These are phyloP conservation scores for Bos indicus DNA, from an alignment of 2,113 vertebrate species.

Conservation along the genomic window DNA sequence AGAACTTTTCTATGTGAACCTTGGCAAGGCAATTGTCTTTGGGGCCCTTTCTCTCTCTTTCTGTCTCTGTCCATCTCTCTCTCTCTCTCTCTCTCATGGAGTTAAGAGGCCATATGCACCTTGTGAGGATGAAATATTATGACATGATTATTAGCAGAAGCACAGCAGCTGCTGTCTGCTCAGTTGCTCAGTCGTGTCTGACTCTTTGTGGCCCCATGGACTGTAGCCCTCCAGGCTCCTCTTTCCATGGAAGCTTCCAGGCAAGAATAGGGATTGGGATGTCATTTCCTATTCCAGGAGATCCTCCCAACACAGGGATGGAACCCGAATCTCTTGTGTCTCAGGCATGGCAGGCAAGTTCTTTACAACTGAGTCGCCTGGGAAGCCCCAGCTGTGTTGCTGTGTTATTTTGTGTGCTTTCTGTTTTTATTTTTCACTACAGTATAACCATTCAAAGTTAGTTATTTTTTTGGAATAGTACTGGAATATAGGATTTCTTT, in stretches of 20 bases:
- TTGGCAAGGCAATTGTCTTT: not conserved
- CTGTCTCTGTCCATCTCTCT: not conserved
- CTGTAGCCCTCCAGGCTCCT: not conserved
- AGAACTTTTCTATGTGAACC: not conserved
- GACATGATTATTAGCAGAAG: not conserved
- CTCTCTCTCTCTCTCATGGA: not conserved
- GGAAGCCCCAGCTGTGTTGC: not conserved
- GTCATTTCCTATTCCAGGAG: not conserved
- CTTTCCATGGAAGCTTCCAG: not conserved
- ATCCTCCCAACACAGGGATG: not conserved
- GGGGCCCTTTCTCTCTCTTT: not conserved
- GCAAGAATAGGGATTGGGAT: not conserved
- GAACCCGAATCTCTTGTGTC: not conserved
- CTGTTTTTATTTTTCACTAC: not conserved
- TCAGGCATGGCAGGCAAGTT: not conserved
- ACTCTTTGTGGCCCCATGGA: not conserved
- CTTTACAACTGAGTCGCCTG: not conserved
- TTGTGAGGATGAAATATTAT: not conserved
- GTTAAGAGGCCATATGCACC: not conserved
- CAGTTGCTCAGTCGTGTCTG: rapidly evolving
- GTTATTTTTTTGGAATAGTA: not conserved
- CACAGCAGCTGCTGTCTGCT: not conserved
- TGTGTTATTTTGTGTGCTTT: not conserved
- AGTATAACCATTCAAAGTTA: not conserved
- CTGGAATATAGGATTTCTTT: not conserved